Evolutionary conservation across 2,113 vertebrate species (phyloP), one percentile per base, ranked within the genome.

Genomic region (Semnornis frantzii): DNA sequence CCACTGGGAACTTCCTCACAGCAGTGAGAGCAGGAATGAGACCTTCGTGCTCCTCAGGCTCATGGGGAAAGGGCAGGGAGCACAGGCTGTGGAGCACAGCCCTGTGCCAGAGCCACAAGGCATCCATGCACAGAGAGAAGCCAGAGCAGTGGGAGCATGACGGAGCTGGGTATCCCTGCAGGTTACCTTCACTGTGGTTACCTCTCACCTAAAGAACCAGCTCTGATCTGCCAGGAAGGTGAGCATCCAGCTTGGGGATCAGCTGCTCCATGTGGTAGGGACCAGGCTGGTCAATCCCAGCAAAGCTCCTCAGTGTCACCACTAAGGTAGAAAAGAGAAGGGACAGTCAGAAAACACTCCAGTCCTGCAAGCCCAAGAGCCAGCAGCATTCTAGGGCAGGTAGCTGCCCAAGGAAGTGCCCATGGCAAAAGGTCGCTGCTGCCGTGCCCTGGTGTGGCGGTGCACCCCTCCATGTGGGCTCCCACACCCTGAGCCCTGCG

Each of bases 361-460:
- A 2, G 75, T 70, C 18, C 57, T 74, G 81, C 69, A 83, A 28
- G 25, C n/a, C 37, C 20, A 18, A 18, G 25, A 20, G 52, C 19
- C 85, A 37, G 72, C 54, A 60, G 66, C 59, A 15, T 9, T 7
- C 30, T 1, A 0, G 44, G 37, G 60, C 66, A 76, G 54, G 66
- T 46, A 69, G 65, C 34, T 72, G 59, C 55, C 48, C 37, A 6
- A 31, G 55, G 81, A 48, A 75, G 69, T 0, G 0, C 6, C 73
- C 50, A 21, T 0, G 0, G 3, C 15, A 48, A n/a, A 33, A 30
- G 4, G 23, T 11, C 77, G 48, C 12, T 55, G 55, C 73, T 57
- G 60, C 39, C 27, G 37, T 75, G 28, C n/a, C 17, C 30, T 17
- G 9, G 2, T 21, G 20, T 0, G 1, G 62, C 63, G 19, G 31